Base-by-base conservation (phyloP, 2,113 vertebrate genomes). In the Phyllopteryx taeniolatus region DNA sequence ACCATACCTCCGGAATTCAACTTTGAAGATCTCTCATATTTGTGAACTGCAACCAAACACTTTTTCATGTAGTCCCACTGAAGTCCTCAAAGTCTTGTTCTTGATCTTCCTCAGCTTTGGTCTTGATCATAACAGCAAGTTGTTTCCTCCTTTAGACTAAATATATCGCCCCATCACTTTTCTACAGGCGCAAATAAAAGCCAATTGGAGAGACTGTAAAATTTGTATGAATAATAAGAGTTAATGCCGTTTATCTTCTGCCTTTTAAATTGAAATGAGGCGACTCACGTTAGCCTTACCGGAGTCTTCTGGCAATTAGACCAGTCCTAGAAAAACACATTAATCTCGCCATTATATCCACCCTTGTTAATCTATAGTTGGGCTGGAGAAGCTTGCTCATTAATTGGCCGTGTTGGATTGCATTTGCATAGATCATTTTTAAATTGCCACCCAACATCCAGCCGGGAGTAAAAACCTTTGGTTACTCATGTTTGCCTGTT, bases 381-480 rank as follows among this genome's bases (percentile, higher is more conserved):
- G 75, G 85, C 88, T 83, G 85, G 79, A 83, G 85, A 87, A 88
- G 85, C 88, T 82, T 81, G 69, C 83, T 90, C 91, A 91, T 93
- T 93, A 92, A 92, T 93, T 91, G 83, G 88, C 89, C 87, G 85
- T 87, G 86, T 91, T 88, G 86, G 88, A 90, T 89, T 87, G 86
- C 91, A 90, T 91, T 93, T 91, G 85, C 87, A 92, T 91, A 91
- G 82, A 89, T 88, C 88, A 89, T 92, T 92, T 91, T 88, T 87
- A 91, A 91, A 91, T 89, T 91, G 85, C 87, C 84, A 78, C 81
- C 72, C 73, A 72, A 82, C 84, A 78, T 86, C 83, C 82, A 87
- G 87, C 80, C 74, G 85, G 83, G 82, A 90, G 86, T 63, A 63
- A 43, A n/a, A 63, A 39, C 76, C 60, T 76, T 81, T 71, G 79